Evolutionary conservation across 2,797 vertebrate species (phyloP).

Genomic region (Hybognathus amarus): DNA sequence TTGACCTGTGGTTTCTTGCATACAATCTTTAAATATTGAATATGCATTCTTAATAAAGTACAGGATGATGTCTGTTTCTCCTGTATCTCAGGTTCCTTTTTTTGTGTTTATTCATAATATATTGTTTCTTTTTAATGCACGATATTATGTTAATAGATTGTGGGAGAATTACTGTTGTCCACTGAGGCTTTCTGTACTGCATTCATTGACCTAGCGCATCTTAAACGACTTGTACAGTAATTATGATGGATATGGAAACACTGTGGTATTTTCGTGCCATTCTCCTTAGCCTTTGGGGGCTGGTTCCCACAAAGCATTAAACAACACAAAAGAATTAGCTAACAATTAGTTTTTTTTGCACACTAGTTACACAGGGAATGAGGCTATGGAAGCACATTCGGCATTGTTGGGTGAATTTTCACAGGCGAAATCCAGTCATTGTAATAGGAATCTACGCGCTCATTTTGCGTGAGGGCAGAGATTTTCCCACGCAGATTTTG

Average conservation of each 20-base stretch:
- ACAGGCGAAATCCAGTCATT: neutral
- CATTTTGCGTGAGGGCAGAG: neutral
- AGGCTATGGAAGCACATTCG: neutral
- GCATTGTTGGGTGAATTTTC: neutral
- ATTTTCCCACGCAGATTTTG: neutral
- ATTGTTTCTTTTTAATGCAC: constrained; percentile 22
- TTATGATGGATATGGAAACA: neutral
- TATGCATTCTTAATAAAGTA: constrained; percentile 38
- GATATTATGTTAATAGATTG: constrained; percentile 16
- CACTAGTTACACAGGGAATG: neutral
- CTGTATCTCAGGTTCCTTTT: constrained; percentile 44
- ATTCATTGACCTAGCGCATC: neutral
- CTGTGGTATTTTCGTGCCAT: neutral
- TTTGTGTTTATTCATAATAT: constrained; percentile 24
- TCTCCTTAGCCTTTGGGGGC: neutral
- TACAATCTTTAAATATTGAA: constrained; percentile 29
- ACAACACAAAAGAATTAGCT: neutral
- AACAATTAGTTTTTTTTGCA: neutral
- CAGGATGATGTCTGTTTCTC: constrained; percentile 47
- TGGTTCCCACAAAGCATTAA: constrained; percentile 8
- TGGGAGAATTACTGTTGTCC: neutral
- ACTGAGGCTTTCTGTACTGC: neutral
- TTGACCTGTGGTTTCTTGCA: constrained; percentile 39
- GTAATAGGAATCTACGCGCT: neutral
- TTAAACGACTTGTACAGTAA: neutral